Conservation (phyloP, 2,113 vertebrate species). For the Herpailurus yagouaroundi region DNA sequence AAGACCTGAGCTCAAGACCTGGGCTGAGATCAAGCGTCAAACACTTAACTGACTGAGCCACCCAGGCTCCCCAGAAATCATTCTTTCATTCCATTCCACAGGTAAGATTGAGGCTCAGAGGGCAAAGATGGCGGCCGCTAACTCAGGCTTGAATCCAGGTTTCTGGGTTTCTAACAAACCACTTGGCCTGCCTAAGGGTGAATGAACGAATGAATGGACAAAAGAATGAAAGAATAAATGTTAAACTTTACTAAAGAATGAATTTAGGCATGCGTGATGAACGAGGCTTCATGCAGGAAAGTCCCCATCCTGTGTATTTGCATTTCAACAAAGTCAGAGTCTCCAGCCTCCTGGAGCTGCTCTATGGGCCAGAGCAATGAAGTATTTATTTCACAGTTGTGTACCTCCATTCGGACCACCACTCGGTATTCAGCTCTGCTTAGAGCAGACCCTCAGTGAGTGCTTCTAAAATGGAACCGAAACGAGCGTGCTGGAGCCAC, state of each 20-base stretch:
- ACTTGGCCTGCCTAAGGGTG: background rate
- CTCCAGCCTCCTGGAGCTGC: background rate
- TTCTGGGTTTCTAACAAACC: background rate
- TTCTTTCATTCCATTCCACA: background rate
- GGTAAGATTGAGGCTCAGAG: background rate
- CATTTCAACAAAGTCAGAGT: slow-evolving; percentile 21
- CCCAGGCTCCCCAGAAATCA: background rate
- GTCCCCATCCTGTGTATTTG: background rate
- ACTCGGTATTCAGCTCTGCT: background rate
- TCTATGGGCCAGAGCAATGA: background rate
- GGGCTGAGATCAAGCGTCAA: too few species aligned
- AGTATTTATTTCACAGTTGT: background rate
- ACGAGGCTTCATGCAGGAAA: background rate
- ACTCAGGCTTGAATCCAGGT: background rate
- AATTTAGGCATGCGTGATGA: background rate
- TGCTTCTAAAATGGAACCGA: background rate
- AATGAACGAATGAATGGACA: background rate
- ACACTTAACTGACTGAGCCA: too few species aligned
- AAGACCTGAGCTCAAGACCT: too few species aligned
- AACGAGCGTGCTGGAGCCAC: background rate
- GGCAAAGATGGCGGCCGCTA: background rate
- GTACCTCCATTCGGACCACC: background rate
- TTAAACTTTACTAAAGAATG: background rate
- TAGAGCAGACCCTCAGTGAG: background rate
- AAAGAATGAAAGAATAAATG: background rate